These are phyloP conservation scores for Dasypolia templi DNA, from an alignment of 2,888 invertebrate genomes.

Conservation along the genomic window DNA sequence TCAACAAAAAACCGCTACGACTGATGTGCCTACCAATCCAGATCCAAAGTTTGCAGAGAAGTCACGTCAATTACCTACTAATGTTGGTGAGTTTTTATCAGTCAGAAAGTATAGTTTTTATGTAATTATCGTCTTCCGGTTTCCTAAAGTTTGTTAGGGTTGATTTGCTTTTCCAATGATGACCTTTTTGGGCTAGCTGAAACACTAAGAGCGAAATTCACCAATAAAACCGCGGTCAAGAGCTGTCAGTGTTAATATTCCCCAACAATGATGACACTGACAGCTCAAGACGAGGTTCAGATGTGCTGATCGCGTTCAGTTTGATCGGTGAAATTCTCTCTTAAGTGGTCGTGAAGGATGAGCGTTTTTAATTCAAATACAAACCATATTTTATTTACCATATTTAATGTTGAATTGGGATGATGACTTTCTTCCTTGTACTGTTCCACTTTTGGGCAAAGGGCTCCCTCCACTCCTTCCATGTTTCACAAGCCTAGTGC, in stretches of 20 bases:
- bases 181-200: not conserved
- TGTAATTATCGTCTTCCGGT: not conserved
- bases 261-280: not conserved
- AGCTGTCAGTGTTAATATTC: not conserved
- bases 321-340: not conserved
- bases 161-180: not conserved
- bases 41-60: conserved; percentile 6
- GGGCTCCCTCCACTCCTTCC: not conserved
- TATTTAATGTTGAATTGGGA: not conserved
- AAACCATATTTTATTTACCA: not conserved
- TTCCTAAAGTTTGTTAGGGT: not conserved
- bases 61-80: conserved; percentile 2
- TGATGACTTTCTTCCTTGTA: no score
- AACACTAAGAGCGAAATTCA: not conserved
- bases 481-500: not conserved
- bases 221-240: not conserved
- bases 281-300: not conserved
- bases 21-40: no score
- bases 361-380: not conserved
- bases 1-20: not conserved
- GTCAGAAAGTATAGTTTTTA: not conserved
- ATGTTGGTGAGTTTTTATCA: conserved; percentile 9
- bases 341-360: not conserved
- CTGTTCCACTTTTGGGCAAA: not conserved
- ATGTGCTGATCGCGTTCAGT: not conserved